Base-by-base conservation (phyloP, 1,140 invertebrate genomes). In the Grapholita molesta region DNA sequence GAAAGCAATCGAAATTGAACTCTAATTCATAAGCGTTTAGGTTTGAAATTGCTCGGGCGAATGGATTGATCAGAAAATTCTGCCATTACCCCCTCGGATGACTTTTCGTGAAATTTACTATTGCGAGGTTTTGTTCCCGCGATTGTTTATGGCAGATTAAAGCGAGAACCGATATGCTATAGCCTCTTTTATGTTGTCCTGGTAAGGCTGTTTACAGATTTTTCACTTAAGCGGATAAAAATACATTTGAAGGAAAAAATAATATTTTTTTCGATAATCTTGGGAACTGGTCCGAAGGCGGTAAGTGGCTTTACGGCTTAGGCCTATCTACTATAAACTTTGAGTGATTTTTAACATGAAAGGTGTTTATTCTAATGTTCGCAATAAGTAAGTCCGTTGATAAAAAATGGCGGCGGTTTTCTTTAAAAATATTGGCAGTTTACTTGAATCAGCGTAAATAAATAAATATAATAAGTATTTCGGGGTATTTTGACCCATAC, bases 131-230 rank as follows among this genome's bases (percentile, higher is more conserved):
- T 78, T 78, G 79, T 78, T 77, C 70, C 66, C 52, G 72, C 77
- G 75, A 82, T 85, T 85, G 80, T 85, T 83, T 85, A 85, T 80
- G 76, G 80, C 70, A 82, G 80, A 83, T 83, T 83, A 85, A 78
- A 77, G 74, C 68, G 48, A 67, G 67, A 70, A 72, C 66, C 76
- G 76, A 75, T 76, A 75, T 74, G 76, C 70, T 73, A 71, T 25
- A 57, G 73, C 68, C 61, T 69, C 73, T 68, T 82, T 78, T 82
- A 79, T 80, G 77, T 79, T 70, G 71, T 75, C 67, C 70, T 75
- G 69, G 69, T 74, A 70, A 71, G 66, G 68, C 64, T 73, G 74
- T 76, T 78, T 78, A 80, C 77, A 70, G 73, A 77, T 75, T 73
- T 76, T 64, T 55, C 61, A 32, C 67, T 64, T 77, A 75, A 80